These are phyloP conservation scores for Corythaeola cristata DNA, from an alignment of 2,113 vertebrate genomes.

Conservation along the genomic window DNA sequence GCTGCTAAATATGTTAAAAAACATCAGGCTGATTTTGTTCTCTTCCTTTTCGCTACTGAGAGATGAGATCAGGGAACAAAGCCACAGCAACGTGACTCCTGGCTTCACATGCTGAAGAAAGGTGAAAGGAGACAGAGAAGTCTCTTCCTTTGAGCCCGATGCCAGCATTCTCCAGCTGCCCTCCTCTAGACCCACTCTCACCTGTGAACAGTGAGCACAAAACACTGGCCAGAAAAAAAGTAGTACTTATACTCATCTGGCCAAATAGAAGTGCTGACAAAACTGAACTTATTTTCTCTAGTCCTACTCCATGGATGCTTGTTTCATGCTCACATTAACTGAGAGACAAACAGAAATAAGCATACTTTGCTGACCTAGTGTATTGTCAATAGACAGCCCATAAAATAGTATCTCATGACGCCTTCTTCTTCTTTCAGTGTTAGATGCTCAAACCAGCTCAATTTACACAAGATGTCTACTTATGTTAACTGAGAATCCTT, in stretches of 20 bases:
- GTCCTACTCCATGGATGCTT: rapidly evolving
- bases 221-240: not conserved
- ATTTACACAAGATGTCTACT: not conserved
- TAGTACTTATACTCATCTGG: not conserved
- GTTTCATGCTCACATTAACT: not conserved
- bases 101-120: not conserved
- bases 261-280: not conserved
- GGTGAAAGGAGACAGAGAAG: not conserved
- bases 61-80: not conserved
- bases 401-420: rapidly evolving
- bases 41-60: not conserved
- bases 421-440: not conserved
- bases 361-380: rapidly evolving
- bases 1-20: constrained; percentile 10
- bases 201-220: not conserved
- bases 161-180: not conserved
- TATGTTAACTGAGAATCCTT: rapidly evolving
- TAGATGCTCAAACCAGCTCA: not conserved
- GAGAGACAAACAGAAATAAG: not conserved
- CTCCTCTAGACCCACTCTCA: not conserved
- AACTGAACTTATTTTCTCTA: not conserved
- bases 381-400: not conserved
- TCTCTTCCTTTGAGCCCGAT: not conserved
- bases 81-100: not conserved
- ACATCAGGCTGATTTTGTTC: not conserved